Evolutionary conservation across 2,113 vertebrate species (phyloP).

Genomic region (Morone chrysops): DNA sequence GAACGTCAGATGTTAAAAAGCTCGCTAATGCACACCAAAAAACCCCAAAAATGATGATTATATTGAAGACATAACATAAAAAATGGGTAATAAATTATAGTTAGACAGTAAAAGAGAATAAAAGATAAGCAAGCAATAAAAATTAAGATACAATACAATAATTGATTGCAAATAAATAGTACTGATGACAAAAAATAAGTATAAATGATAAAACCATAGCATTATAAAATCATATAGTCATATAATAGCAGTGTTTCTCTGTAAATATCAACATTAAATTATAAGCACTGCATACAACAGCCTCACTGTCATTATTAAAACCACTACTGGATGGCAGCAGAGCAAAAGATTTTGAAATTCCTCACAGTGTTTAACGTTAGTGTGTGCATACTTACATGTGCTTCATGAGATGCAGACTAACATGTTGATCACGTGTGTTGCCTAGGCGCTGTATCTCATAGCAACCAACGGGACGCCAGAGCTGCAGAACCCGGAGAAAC

Average conservation of each 20-base stretch:
- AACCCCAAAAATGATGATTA: too few relatives aligned
- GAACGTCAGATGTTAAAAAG: too few relatives aligned
- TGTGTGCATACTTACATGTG: not conserved
- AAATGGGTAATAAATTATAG: too few relatives aligned
- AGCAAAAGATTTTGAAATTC: not conserved
- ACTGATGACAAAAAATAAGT: too few relatives aligned
- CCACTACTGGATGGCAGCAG: slow-evolving; percentile 31
- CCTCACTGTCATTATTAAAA: not conserved
- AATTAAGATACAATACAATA: too few relatives aligned
- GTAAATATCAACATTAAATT: not conserved
- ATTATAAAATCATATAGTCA: too few relatives aligned
- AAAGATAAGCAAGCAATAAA: too few relatives aligned
- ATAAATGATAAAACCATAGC: too few relatives aligned
- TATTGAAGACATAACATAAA: too few relatives aligned
- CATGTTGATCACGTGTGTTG: slow-evolving; percentile 34
- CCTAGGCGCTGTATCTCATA: slow-evolving; percentile 96
- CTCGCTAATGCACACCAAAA: too few relatives aligned
- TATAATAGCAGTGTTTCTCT: not conserved
- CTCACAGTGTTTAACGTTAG: not conserved
- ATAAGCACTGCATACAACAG: not conserved
- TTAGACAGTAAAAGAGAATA: too few relatives aligned
- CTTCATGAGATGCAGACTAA: not conserved
- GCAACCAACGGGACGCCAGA: slow-evolving; percentile 97
- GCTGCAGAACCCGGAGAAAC: slow-evolving; percentile 96
- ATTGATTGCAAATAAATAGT: too few relatives aligned